Base-by-base conservation (phyloP, 2,797 vertebrate genomes). In the Paguma larvata region DNA sequence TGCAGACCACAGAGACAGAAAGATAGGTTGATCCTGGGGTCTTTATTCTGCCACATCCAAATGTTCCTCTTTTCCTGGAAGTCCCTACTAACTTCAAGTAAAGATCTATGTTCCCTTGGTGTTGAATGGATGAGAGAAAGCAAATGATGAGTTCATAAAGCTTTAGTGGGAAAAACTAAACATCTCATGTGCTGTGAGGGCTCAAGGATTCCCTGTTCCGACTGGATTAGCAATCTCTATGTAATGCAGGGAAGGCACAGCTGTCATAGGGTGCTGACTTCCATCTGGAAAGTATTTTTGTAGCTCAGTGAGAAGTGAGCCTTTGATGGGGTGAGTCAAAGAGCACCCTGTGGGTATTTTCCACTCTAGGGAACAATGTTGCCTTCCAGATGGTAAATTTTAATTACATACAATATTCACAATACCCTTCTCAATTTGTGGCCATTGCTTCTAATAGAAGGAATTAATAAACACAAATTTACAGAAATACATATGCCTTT, bases 1-100 rank as follows among this genome's bases (percentile, higher is more conserved):
- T 95, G 41, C 77, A 96, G 84, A 93, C 67, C 78, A 63, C 8
- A 59, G 38, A 94, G 87, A 93, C 59, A 96, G 86, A 96, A 95
- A 91, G 89, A 93, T 0, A 18, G 21, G 68, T 59, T 87, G 86
- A 95, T 0, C 0, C 30, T 56, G 46, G 23, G 48, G 65, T 6
- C 53, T 96, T 91, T 89, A 72, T 91, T 92, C 78, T 91, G 84
- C 80, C 53, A 70, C 6, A 1, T 77, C 82, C 92, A 95, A 96
- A 91, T 83, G 65, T 63, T 82, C 19, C 44, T 80, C 41, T 86
- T 84, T 89, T 82, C 30, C 63, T 32, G 44, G 34, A 19, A 34
- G 8, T 21, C 83, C 63, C 51, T 79, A 32, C 67, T 63, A 93
- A 96, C 27, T 93, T 96, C 65, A 89, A 93, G 75, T 78, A 89